Conservation (phyloP, 2,888 invertebrate species). For the Hypena proboscidalis region DNA sequence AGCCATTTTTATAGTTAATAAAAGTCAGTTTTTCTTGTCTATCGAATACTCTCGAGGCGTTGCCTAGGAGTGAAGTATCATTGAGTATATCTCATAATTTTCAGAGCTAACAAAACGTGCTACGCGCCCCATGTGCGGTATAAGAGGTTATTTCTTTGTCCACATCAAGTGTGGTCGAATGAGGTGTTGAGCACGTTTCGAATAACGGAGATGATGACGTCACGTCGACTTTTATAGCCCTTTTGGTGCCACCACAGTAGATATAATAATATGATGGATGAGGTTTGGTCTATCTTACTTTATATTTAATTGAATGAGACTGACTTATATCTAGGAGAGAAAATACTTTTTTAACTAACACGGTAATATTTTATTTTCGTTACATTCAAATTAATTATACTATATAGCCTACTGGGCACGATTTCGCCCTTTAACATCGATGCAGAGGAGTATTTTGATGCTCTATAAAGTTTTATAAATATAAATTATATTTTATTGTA, state of each 20-base stretch:
- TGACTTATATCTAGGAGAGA: slow-evolving; percentile 15
- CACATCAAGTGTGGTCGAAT: slow-evolving; percentile 32
- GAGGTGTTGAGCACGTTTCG: slow-evolving; percentile 43
- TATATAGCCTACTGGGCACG: too few relatives aligned
- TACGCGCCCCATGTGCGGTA: slow-evolving; percentile 6
- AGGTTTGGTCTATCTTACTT: slow-evolving; percentile 24
- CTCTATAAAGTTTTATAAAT: too few relatives aligned
- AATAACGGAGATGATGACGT: slow-evolving; percentile 30
- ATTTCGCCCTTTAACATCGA: too few relatives aligned
- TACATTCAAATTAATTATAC: too few relatives aligned
- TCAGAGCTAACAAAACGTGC: slow-evolving; percentile 22
- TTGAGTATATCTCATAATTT: slow-evolving; percentile 17
- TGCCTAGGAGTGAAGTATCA: slow-evolving; percentile 5
- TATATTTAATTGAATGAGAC: too few relatives aligned
- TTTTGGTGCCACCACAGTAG: slow-evolving; percentile 23
- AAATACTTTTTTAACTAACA: too few relatives aligned
- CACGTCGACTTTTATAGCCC: slow-evolving; percentile 43
- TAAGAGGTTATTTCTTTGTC: slow-evolving; percentile 36
- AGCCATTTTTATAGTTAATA: too few relatives aligned
- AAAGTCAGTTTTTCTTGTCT: not conserved
- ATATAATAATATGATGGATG: slow-evolving; percentile 20
- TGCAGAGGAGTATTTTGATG: too few relatives aligned
- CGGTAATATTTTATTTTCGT: too few relatives aligned
- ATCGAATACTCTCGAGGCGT: not conserved
- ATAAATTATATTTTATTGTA: too few relatives aligned